Evolutionary conservation across 2,888 invertebrate genomes (phyloP), one percentile per base, ranked within the genome.

Genomic region (Chalcis sispes): DNA sequence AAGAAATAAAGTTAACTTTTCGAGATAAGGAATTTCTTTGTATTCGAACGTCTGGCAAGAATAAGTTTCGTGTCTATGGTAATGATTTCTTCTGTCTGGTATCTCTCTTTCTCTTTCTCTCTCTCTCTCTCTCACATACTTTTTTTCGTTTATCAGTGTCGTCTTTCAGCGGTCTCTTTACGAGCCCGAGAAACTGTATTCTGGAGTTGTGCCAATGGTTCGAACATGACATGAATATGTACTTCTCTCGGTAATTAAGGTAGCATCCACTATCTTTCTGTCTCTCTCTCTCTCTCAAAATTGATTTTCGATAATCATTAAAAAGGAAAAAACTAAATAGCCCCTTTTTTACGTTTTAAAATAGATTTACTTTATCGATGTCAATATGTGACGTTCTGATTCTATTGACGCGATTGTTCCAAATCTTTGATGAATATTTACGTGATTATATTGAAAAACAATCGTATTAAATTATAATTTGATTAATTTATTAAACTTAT

Each of bases 281-380:
- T 13, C 15, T 42, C 25, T 1, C 18, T 18, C 48, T 20, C 20
- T 20, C 3, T 8, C 8, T 48, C 70, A 23, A 40, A 62, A 79
- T 79, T 70, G 79, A 79, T 79, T 79, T 77, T 36, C 79, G 67
- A 79, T 79, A 79, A 77, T 77, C 77, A 70, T 77, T 69, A 54
- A 8, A n/a, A 32, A 8, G 42, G 42, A 42, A 42, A n/a, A n/a
- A n/a, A 42, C 42, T 42, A 8, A 13, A 42, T 42, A 5, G 32
- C 5, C 15, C 42, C 42, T 42, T 42, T 13, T n/a, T n/a, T n/a
- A n/a, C n/a, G n/a, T n/a, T n/a, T n/a, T n/a, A n/a, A n/a, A n/a
- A n/a, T n/a, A n/a, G n/a, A n/a, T n/a, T n/a, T n/a, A n/a, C n/a
- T n/a, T n/a, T n/a, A n/a, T n/a, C n/a, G n/a, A n/a, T n/a, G n/a